A percentile compares a stretch with the other conserved stretches of the same genome.
Conservation (phyloP, 2,113 vertebrate genomes). For the Catharus bicknelli region DNA sequence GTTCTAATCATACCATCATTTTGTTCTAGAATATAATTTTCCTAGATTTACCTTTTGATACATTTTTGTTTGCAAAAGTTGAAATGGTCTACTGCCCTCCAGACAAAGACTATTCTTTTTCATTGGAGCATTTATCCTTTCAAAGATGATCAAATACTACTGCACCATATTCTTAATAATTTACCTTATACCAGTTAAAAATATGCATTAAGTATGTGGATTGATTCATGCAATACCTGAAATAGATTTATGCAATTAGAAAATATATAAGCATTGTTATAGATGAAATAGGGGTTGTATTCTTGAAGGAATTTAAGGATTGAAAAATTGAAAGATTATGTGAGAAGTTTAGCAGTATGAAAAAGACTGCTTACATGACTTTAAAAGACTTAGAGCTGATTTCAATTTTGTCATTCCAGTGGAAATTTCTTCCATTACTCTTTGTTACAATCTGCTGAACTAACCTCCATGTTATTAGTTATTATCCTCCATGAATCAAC, state of each 20-base stretch:
- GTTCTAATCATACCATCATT: background rate
- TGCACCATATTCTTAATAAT: background rate
- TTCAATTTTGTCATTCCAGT: background rate
- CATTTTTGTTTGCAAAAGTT: background rate
- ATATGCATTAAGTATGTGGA: background rate
- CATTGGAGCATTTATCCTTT: background rate
- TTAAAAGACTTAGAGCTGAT: conserved; percentile 7
- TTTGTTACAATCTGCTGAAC: conserved; percentile 2
- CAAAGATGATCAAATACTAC: background rate
- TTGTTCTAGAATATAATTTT: background rate
- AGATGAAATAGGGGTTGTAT: background rate
- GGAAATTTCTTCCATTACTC: conserved; percentile 2
- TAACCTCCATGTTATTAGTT: background rate
- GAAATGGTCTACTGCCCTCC: background rate
- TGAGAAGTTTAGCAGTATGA: background rate
- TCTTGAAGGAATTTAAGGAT: background rate
- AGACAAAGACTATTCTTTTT: background rate
- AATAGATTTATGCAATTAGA: background rate
- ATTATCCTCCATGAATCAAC: background rate
- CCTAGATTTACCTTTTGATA: background rate
- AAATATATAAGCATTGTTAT: background rate
- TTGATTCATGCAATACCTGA: background rate
- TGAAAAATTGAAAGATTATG: background rate
- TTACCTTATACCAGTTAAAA: background rate
- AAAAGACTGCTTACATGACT: background rate